Evolutionary conservation across 1,140 invertebrate species (phyloP), one percentile per base, ranked within the genome.

Genomic region (Drosophila arawakana): DNA sequence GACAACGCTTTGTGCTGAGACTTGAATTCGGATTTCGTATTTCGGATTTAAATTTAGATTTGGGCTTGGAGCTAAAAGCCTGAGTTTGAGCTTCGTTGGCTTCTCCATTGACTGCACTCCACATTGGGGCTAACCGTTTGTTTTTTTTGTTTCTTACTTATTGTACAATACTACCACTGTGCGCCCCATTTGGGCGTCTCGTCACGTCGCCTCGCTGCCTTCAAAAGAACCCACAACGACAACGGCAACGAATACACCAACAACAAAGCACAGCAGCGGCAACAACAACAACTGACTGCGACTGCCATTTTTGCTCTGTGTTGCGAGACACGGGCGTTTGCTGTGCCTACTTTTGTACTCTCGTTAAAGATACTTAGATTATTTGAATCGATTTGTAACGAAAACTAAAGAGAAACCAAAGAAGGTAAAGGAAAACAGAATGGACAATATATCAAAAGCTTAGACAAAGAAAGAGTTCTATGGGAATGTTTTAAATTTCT

Each of bases 141-240:
- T 6, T 30, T 30, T 30, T 30, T 30, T 30, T 5, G 1, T 30
- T 30, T 30, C 6, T 30, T 30, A 5, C 25, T 61, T 73, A 80
- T 76, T 88, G 67, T 88, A 67, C 63, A 86, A 76, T 10, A 39
- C 73, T 83, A 15, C 10, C 37, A 41, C 50, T 70, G 78, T 46
- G 77, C 71, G 78, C 72, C 75, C 81, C 84, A 89, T 89, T 89
- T 84, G 78, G 84, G 85, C 78, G 84, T 89, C 84, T 84, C 81
- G 84, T 89, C 84, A 89, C 84, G 84, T 89, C 78, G 69, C 44
- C 76, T 85, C 68, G 55, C 75, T 79, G 79, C 76, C 82, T 83
- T 83, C 80, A 83, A 79, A 70, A 81, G 81, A 83, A 81, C 78
- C 41, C 67, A 65, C 78, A 80, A 68, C 67, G 72, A 49, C 80